Evolutionary conservation across 2,888 invertebrate genomes (phyloP).

Genomic region (Cerceris rybyensis): DNA sequence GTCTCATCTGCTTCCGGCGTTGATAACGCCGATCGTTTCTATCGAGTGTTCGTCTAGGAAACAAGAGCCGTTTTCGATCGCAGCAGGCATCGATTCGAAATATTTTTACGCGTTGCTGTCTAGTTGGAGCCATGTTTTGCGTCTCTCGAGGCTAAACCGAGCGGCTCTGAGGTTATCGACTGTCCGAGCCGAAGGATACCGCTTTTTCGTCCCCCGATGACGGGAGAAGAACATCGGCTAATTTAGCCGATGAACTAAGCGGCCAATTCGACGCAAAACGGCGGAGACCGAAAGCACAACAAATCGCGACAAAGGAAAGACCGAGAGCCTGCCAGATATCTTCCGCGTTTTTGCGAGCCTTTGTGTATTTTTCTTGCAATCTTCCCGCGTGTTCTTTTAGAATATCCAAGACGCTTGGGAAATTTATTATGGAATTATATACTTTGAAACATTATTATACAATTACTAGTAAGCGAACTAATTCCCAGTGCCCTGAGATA

Average conservation of each 20-base stretch:
- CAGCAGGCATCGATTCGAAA: constrained; percentile 28
- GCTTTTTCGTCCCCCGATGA: constrained; percentile 45
- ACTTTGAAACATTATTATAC: too few relatives aligned
- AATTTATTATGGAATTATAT: too few relatives aligned
- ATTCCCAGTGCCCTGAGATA: too few relatives aligned
- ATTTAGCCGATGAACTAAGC: constrained; percentile 65
- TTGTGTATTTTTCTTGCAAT: neutral
- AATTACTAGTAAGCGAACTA: too few relatives aligned
- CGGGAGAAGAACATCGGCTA: constrained; percentile 38
- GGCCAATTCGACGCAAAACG: constrained; percentile 17
- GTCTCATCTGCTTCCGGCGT: neutral
- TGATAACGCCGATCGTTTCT: neutral
- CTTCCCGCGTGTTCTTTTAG: neutral
- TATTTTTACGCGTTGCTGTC: constrained; percentile 8
- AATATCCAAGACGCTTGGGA: too few relatives aligned
- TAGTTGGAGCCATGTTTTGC: constrained; percentile 22
- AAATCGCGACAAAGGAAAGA: constrained; percentile 16
- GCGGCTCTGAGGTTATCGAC: constrained; percentile 46
- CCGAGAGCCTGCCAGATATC: constrained; percentile 11
- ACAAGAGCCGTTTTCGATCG: neutral
- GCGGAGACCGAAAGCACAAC: constrained; percentile 34
- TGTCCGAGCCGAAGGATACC: constrained; percentile 36
- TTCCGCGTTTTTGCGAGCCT: constrained; percentile 35
- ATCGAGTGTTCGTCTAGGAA: neutral
- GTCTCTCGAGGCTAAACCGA: constrained; percentile 17